Evolutionary conservation across 2,888 invertebrate genomes (phyloP), one percentile per base, ranked within the genome.

Genomic region (Perizoma flavofasciatum): DNA sequence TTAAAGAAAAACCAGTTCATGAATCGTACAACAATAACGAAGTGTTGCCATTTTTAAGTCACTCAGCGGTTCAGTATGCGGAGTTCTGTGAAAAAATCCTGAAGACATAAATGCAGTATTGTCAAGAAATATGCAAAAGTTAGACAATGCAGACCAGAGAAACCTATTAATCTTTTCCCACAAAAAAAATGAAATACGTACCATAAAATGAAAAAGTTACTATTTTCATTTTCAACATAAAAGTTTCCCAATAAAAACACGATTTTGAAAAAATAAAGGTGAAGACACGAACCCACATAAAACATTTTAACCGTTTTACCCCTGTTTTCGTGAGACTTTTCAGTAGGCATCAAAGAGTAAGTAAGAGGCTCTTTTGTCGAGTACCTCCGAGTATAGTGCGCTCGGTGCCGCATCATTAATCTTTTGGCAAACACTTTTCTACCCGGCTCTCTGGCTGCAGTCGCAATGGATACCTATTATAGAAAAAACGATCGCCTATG

Each of bases 391-490:
- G 75, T 78, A 81, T 81, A 82, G 83, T 81, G 79, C 67, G 74
- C 79, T 75, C 74, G 72, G 80, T 81, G 85, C 86, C 85, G 82
- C 82, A 85, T 88, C 89, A 89, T 89, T 89, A 90, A 90, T 89
- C 89, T 89, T 77, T 71, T 73, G 68, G 81, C 85, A 87, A 86
- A 86, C 86, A 87, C 82, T 79, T 74, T 63, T 61, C 66, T 61
- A 41, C 63, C 51, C 70, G 67, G 55, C 66, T 65, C 72, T 73
- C 33, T 70, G 72, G 69, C 65, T 71, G 71, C 70, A 66, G 68
- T 66, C 65, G 66, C 64, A 53, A 53, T 59, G 57, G 46, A 55
- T 50, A 22, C 22, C 22, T 22, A 59, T 55, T 58, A 61, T 53
- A 50, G 45, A 61, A 65, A 64, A 64, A 9, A 39, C 39, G 22